Percentiles rank a stretch among this genome's conserved stretches.
Conservation (phyloP, 2,888 invertebrate genomes). For the Dolomedes plantarius region DNA sequence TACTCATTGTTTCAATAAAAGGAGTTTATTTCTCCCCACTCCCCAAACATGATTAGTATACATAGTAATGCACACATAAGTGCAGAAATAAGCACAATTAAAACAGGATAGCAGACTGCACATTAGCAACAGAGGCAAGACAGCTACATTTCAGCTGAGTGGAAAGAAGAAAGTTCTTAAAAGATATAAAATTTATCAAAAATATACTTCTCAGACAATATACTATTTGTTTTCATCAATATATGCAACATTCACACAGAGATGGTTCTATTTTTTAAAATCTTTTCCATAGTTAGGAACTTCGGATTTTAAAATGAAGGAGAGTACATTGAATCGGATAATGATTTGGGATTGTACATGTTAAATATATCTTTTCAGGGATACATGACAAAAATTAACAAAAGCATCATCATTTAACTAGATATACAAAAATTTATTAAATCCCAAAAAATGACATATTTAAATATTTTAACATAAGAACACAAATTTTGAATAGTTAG, state of each 20-base stretch:
- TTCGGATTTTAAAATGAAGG: not conserved
- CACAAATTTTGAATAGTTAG: not conserved
- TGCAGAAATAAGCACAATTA: slow-evolving; percentile 25
- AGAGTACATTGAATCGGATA: not conserved
- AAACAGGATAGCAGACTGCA: slow-evolving; percentile 32
- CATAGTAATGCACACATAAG: slow-evolving; percentile 44
- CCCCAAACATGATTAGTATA: slow-evolving; percentile 31
- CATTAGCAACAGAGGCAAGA: slow-evolving; percentile 48
- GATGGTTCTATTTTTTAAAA: not conserved
- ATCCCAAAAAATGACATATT: not conserved
- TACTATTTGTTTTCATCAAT: not conserved
- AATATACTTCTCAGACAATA: too few relatives aligned
- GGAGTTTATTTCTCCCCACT: slow-evolving; percentile 50
- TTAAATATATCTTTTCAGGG: not conserved
- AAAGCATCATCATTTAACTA: too few relatives aligned
- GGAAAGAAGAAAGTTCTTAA: slow-evolving; percentile 13
- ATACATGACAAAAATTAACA: not conserved
- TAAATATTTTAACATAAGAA: not conserved
- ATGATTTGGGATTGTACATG: not conserved
- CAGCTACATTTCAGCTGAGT: slow-evolving; percentile 5
- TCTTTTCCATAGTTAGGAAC: slow-evolving; percentile 34
- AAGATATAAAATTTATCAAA: slow-evolving; percentile 42
- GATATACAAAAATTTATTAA: too few relatives aligned
- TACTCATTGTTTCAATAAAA: slow-evolving; percentile 37
- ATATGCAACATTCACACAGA: not conserved